phyloP scores from a whole-genome alignment of 2,113 vertebrate species.

The Peromyscus leucopus region DNA sequence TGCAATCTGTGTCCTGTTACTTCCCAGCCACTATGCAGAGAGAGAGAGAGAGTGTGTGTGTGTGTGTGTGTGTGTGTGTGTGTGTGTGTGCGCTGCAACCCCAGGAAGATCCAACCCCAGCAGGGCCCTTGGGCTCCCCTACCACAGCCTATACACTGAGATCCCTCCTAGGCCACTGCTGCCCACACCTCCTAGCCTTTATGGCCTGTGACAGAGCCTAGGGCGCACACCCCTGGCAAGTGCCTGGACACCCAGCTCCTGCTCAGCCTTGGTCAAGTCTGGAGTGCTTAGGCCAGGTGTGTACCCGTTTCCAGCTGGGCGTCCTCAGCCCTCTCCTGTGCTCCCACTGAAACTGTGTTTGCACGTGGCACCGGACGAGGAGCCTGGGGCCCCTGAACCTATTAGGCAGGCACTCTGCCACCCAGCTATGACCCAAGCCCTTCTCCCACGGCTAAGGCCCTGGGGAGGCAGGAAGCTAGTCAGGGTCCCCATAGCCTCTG shows the following conservation, averaged over 20 bases:
- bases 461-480: background rate
- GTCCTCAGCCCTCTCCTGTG: too few species aligned
- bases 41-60: too few species aligned
- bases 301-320: background rate
- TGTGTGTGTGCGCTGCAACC: rapidly evolving
- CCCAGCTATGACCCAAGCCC: background rate
- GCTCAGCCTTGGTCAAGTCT: background rate
- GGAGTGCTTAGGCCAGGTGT: background rate
- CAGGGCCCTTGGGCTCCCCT: background rate
- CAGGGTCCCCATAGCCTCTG: too few species aligned
- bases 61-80: background rate
- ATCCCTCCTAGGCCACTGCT: too few species aligned
- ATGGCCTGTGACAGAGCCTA: background rate
- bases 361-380: background rate
- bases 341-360: background rate
- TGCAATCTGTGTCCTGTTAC: background rate
- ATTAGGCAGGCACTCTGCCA: background rate
- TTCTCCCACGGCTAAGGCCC: too few species aligned
- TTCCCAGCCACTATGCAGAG: background rate
- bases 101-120: background rate
- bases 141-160: too few species aligned
- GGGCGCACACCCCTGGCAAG: background rate
- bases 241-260: background rate
- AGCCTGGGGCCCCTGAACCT: background rate
- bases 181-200: background rate